These are phyloP conservation scores for Sebastiscus tertius DNA, from an alignment of 2,797 vertebrate genomes.

Conservation along the genomic window DNA sequence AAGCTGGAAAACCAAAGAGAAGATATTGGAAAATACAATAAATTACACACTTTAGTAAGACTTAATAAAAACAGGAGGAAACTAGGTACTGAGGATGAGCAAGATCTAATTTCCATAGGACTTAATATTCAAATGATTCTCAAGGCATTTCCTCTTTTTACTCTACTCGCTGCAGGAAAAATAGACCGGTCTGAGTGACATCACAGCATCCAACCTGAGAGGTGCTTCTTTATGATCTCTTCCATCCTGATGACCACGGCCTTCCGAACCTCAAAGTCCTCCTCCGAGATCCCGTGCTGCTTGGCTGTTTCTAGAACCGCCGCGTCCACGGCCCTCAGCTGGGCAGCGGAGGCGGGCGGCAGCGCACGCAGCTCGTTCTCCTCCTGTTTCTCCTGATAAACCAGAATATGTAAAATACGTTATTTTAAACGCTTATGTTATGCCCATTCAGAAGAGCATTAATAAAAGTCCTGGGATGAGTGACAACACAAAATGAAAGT, in stretches of 20 bases:
- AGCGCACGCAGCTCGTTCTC: conserved; percentile 94
- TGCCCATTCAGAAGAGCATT: neutral
- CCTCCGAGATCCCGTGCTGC: conserved; percentile 92
- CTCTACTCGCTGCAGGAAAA: neutral
- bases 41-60: neutral
- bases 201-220: conserved; percentile 85
- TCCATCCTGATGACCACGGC: conserved; percentile 91
- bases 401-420: neutral
- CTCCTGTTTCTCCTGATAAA: conserved; percentile 93
- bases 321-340: conserved; percentile 89
- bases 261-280: conserved; percentile 88
- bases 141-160: neutral
- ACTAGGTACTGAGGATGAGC: neutral
- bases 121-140: neutral
- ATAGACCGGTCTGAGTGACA: neutral
- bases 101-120: neutral
- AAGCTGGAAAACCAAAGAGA: conserved; percentile 83
- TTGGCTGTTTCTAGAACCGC: conserved; percentile 86
- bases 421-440: neutral
- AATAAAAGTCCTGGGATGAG: neutral
- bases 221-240: conserved; percentile 86
- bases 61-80: neutral
- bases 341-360: conserved; percentile 86
- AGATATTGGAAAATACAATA: neutral
- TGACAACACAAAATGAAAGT: conserved; percentile 24